A percentile compares a stretch with the other conserved stretches of the same genome.
phyloP scores from a whole-genome alignment of 2,888 invertebrate species.

The Hedya salicella region DNA sequence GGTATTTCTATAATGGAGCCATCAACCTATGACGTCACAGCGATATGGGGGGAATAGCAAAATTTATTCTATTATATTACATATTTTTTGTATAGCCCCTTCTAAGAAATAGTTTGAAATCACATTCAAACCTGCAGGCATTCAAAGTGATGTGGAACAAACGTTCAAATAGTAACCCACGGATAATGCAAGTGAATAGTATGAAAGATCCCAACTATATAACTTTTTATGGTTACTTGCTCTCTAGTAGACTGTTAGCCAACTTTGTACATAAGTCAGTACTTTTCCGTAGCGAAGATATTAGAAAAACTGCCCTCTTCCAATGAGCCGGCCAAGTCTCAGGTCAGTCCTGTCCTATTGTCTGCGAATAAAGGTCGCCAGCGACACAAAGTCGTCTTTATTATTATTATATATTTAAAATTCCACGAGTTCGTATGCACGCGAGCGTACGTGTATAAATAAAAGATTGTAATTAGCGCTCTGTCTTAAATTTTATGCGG shows the following conservation, averaged over 20 bases:
- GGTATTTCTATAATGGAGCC: too few species aligned
- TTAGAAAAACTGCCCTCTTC: background rate
- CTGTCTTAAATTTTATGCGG: conserved; percentile 14
- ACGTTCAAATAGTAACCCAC: too few species aligned
- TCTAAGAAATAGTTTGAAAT: too few species aligned
- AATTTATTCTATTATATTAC: too few species aligned
- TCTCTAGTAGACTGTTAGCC: background rate
- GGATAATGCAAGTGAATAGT: too few species aligned
- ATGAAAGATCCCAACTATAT: too few species aligned
- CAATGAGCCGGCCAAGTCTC: background rate
- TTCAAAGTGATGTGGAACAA: too few species aligned
- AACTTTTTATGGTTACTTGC: too few species aligned
- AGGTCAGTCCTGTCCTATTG: background rate
- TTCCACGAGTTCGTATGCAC: background rate
- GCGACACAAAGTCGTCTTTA: background rate
- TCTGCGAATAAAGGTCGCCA: background rate
- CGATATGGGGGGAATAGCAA: too few species aligned
- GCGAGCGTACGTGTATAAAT: conserved; percentile 1
- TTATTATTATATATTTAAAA: conserved; percentile 7
- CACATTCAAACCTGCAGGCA: too few species aligned
- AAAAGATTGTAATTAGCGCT: conserved; percentile 23
- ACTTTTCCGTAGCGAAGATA: background rate
- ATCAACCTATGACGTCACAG: too few species aligned
- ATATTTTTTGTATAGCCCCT: too few species aligned
- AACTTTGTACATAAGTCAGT: background rate